Evolutionary conservation across 2,797 vertebrate species (phyloP), one percentile per base, ranked within the genome.

Genomic region (Molossus alvarezi): DNA sequence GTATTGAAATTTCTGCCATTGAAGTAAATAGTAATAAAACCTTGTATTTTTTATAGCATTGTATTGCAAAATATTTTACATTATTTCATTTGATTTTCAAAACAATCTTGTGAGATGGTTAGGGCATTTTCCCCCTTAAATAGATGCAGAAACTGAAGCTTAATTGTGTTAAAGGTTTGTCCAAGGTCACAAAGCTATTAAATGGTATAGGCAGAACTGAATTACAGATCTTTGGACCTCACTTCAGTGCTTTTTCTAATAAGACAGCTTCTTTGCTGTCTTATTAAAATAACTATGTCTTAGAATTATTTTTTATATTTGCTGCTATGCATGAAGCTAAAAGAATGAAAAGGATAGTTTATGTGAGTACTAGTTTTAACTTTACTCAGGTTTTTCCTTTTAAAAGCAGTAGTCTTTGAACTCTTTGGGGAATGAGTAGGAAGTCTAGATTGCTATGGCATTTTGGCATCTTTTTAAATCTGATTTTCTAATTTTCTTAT

Each of bases 401-500:
- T 88, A 67, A 57, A 62, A 60, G 33, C 3, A 23, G 65, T 80
- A 73, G 69, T 73, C 41, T 93, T 37, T 73, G 41, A 69, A 91
- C 55, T 77, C n/a, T 73, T 64, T 51, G 67, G 60, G 51, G 21
- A 72, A 88, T 48, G 27, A 94, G 21, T 91, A 69, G 75, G 53
- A 97, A 90, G 25, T 17, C 29, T 87, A 60, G 55, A 17, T 90
- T 95, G 76, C 67, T 82, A 1, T 71, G 53, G 41, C 33, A 77
- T 93, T n/a, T 91, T 86, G 45, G 41, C 33, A 77, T 93, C 37
- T 91, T 58, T 94, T 94, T 37, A 64, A 94, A 72, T 77, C 53
- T 82, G 21, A 17, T 71, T 89, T 94, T 96, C 41, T 96, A 69
- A 90, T 87, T 98, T 29, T 97, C 95, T 98, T 98, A 2, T 94